Conservation (phyloP, 2,797 vertebrate genomes). For the Lacerta viridis region DNA sequence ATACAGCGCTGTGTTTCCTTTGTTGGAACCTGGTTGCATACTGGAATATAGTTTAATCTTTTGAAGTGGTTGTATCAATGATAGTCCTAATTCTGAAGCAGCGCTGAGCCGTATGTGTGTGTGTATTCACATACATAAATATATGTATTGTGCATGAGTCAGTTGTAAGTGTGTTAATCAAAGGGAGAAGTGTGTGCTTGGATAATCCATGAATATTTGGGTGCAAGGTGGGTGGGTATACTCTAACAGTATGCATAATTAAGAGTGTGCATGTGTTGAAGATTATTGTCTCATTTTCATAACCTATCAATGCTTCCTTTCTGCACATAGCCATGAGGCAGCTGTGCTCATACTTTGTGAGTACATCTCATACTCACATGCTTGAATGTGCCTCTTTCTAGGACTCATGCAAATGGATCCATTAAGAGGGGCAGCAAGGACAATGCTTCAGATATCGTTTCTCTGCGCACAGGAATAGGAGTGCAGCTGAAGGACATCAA, state of each 20-base stretch:
- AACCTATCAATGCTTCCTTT: neutral
- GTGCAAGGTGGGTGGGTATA: no score
- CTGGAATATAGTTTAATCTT: neutral
- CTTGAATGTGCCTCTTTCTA: constrained; percentile 48
- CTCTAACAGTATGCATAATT: neutral
- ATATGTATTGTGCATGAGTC: neutral
- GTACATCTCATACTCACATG: rapidly evolving
- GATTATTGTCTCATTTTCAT: neutral
- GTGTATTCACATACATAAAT: neutral
- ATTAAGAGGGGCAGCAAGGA: constrained; percentile 97
- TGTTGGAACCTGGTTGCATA: neutral
- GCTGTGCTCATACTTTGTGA: no score
- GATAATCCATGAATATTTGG: neutral
- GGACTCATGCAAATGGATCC: constrained; percentile 97
- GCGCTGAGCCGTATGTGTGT: neutral
- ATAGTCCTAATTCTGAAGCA: neutral
- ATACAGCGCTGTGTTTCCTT: neutral
- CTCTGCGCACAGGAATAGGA: constrained; percentile 93
- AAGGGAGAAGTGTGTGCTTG: neutral
- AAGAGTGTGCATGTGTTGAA: neutral
- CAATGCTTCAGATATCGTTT: constrained; percentile 93
- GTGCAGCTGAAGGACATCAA: constrained; percentile 99
- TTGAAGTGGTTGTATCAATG: neutral
- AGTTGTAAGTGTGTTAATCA: constrained; percentile 4
- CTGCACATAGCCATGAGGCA: neutral